These are phyloP conservation scores for Diloba caeruleocephala DNA, from an alignment of 2,888 invertebrate genomes.

Conservation along the genomic window DNA sequence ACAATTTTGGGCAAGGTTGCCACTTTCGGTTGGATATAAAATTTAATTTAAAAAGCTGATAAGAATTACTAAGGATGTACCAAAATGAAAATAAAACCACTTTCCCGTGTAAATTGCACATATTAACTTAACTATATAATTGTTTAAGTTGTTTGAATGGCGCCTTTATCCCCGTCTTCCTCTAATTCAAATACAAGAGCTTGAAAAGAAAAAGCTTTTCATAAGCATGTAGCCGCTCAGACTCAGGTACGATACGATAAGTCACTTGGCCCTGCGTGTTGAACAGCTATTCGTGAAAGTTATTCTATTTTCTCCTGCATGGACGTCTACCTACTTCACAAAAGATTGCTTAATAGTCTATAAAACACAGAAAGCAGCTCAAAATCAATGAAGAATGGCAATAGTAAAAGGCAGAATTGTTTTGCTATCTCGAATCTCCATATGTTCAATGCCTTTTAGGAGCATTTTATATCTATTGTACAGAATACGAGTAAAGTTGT, in stretches of 20 bases:
- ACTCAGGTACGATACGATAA: slow-evolving; percentile 4
- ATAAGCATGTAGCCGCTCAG: not conserved
- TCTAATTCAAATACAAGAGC: not conserved
- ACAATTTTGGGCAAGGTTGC: too few species aligned
- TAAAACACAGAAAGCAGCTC: slow-evolving; percentile 36
- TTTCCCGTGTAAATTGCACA: too few species aligned
- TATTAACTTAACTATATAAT: too few species aligned
- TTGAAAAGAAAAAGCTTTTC: not conserved
- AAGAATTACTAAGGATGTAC: too few species aligned
- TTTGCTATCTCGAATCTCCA: slow-evolving; percentile 21
- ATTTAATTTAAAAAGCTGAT: too few species aligned
- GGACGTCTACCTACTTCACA: slow-evolving; percentile 47
- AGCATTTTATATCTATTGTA: too few species aligned
- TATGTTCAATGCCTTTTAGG: not conserved
- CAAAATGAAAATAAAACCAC: too few species aligned
- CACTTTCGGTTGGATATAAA: too few species aligned
- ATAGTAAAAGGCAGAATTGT: slow-evolving; percentile 22
- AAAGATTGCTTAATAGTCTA: slow-evolving; percentile 52
- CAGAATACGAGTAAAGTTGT: too few species aligned
- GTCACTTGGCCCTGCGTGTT: slow-evolving; percentile 59
- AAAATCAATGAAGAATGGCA: slow-evolving; percentile 39
- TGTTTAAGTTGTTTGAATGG: too few species aligned
- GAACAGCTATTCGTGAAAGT: slow-evolving; percentile 61
- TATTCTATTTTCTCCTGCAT: slow-evolving; percentile 64
- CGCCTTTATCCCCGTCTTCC: too few species aligned